Percentiles rank a stretch among this genome's conserved stretches.
Conservation (phyloP, 2,797 vertebrate species). For the Miichthys miiuy region DNA sequence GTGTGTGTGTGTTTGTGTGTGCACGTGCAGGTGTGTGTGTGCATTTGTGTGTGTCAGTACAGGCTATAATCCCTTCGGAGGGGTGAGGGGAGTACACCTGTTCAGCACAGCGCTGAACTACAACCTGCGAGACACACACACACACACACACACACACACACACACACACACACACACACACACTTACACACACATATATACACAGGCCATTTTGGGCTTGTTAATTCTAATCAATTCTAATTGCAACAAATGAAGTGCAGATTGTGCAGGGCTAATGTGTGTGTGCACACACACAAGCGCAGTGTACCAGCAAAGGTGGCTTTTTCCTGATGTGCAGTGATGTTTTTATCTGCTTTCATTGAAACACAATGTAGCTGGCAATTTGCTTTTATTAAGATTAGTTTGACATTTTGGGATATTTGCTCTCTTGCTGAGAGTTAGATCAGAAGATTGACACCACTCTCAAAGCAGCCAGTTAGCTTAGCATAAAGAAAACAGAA, state of each 20-base stretch:
- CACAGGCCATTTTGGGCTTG: background rate
- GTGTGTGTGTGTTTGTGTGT: background rate
- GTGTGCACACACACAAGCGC: background rate
- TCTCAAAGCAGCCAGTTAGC: background rate
- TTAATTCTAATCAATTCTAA: slow-evolving; percentile 30
- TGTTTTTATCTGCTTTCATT: background rate
- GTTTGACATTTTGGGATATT: background rate
- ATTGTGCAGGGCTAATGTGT: background rate
- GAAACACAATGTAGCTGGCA: background rate
- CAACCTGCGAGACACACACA: slow-evolving; percentile 6
- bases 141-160: background rate
- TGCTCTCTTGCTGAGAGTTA: background rate
- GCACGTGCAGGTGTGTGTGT: background rate
- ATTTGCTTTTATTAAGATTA: background rate
- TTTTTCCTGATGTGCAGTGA: background rate
- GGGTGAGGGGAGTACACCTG: slow-evolving; percentile 48
- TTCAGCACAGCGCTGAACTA: slow-evolving; percentile 19
- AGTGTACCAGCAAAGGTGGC: background rate
- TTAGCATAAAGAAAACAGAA: background rate
- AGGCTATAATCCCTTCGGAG: slow-evolving; percentile 18
- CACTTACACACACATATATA: background rate
- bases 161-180: too few species aligned
- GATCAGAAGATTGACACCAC: background rate
- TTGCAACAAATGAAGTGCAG: background rate
- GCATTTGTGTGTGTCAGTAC: background rate